Conservation (phyloP, 2,113 vertebrate genomes). For the Calidris pygmaea region DNA sequence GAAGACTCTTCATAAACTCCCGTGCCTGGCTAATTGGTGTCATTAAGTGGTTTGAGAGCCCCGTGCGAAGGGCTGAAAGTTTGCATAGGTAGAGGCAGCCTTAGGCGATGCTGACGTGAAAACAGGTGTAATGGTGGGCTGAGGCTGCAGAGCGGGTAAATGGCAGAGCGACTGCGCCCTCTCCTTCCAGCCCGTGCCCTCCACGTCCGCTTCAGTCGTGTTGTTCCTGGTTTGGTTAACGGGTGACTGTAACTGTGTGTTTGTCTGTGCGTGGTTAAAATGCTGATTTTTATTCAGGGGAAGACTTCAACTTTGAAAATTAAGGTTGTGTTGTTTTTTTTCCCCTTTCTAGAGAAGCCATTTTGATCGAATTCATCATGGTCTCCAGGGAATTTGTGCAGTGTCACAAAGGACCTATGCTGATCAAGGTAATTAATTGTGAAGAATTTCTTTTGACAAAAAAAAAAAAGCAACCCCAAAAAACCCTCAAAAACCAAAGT, state of each 20-base stretch:
- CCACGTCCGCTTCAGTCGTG: fast-evolving
- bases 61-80: neutral
- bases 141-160: neutral
- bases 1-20: neutral
- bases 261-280: conserved; percentile 5
- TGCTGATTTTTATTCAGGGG: conserved; percentile 64
- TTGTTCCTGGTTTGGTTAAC: neutral
- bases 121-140: neutral
- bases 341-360: conserved; percentile 76
- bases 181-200: neutral
- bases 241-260: neutral
- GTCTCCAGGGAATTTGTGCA: conserved; percentile 79
- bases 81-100: neutral
- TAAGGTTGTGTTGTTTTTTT: neutral
- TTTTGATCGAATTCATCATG: conserved; percentile 79
- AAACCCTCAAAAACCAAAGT: neutral
- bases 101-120: neutral
- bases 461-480: neutral
- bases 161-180: neutral
- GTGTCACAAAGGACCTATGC: conserved; percentile 84
- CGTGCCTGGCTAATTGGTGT: neutral
- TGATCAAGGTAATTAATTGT: conserved; percentile 82
- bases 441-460: neutral
- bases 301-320: neutral
- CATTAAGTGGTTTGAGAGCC: neutral